Evolutionary conservation across 2,888 invertebrate genomes (phyloP).

Genomic region (Crematogaster levior): DNA sequence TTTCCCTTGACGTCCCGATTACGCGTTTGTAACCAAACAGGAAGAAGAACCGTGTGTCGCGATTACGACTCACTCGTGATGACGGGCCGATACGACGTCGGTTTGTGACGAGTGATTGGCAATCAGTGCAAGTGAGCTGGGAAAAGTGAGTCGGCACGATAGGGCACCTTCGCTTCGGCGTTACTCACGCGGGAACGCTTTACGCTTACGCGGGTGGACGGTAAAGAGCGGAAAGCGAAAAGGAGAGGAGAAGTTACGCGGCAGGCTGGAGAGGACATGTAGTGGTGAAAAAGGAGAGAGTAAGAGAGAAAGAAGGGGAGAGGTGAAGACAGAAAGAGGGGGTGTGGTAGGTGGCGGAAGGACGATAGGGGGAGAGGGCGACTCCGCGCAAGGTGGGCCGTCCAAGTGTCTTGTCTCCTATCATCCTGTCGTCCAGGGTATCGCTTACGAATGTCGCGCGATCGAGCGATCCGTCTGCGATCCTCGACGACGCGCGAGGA

Average conservation of each 20-base stretch:
- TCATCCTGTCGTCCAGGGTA: constrained; percentile 82
- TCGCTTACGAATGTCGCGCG: constrained; percentile 83
- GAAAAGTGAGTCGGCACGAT: constrained; percentile 65
- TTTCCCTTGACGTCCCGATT: background rate
- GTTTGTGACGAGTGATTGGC: constrained; percentile 58
- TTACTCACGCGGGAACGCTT: constrained; percentile 58
- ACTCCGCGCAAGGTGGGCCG: constrained; percentile 76
- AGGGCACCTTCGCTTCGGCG: constrained; percentile 59
- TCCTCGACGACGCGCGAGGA: constrained; percentile 70
- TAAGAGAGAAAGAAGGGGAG: constrained; percentile 32
- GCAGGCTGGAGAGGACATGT: background rate
- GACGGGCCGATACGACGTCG: background rate
- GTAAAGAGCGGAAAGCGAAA: constrained; percentile 26
- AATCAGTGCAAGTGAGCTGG: constrained; percentile 64
- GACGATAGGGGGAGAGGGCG: constrained; percentile 71
- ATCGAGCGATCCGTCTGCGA: constrained; percentile 81
- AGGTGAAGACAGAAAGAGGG: constrained; percentile 43
- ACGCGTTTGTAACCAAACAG: too few species aligned
- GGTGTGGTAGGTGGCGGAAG: constrained; percentile 64
- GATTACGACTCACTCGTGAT: constrained; percentile 1
- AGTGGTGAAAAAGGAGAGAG: constrained; percentile 49
- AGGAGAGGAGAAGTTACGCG: constrained; percentile 39
- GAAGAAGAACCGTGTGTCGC: background rate
- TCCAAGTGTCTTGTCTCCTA: constrained; percentile 82
- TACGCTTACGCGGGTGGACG: constrained; percentile 54